Conservation (phyloP, 92 coral and sea anemone species). For the Plumapathes pennacea region DNA sequence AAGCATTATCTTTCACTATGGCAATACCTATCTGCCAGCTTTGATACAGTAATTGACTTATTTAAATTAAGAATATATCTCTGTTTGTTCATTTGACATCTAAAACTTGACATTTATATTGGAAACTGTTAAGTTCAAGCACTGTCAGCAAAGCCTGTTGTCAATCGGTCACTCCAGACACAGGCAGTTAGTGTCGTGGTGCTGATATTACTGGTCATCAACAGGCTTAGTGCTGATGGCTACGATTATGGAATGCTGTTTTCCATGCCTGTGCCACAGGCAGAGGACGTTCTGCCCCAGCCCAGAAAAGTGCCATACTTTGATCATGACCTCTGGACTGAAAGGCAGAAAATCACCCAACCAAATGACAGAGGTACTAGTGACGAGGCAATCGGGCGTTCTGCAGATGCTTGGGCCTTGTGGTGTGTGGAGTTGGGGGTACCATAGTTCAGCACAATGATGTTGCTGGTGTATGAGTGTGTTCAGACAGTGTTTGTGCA, state of each 20-base stretch:
- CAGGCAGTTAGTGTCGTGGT: slow-evolving; percentile 22
- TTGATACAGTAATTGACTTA: no score
- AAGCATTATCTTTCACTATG: no score
- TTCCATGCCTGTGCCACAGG: slow-evolving; percentile 15
- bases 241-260: slow-evolving; percentile 27
- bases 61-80: no score
- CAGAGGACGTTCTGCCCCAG: slow-evolving; percentile 5
- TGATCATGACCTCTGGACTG: slow-evolving; percentile 34
- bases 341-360: background rate
- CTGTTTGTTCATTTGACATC: background rate
- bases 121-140: background rate
- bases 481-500: no score
- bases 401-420: no score
- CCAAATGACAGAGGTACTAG: no score
- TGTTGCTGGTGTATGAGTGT: no score
- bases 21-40: no score
- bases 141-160: slow-evolving; percentile 8
- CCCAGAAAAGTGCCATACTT: slow-evolving; percentile 7
- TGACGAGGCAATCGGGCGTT: no score
- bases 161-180: no score
- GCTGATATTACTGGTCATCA: slow-evolving; percentile 34
- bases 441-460: no score
- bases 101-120: background rate
- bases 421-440: no score
- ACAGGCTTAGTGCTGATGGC: slow-evolving; percentile 27